Base-by-base conservation (phyloP, 2,797 vertebrate genomes). In the Euphonia xanthogaster region DNA sequence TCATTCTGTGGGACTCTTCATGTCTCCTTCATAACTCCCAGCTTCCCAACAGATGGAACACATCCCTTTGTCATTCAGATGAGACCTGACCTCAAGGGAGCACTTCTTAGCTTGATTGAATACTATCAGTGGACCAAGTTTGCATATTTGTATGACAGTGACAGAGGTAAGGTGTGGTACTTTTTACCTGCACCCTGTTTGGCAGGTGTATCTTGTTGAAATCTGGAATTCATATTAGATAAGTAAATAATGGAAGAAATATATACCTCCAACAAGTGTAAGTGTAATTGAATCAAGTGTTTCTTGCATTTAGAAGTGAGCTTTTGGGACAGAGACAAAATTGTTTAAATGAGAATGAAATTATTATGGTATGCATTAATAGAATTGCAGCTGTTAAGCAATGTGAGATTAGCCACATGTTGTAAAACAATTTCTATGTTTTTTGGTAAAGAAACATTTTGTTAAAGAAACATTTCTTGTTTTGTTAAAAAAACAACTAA, bases 51-150 rank as follows among this genome's bases (percentile, higher is more conserved):
- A 97, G 99, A 99, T 92, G 99, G 99, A 78, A 99, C 98, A 2
- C 99, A 99, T 96, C 99, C 99, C 92, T 99, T 99, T 95, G 99
- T 99, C 97, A 99, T 99, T 97, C 99, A 99, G 98, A 99, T 99
- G 99, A 98, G 99, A 95, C 99, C 99, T 9, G 99, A 99, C 94
- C 99, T 99, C 97, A 99, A 99, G 95, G 99, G 99, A 76, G 99
- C 99, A 6, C 99, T 99, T 63, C 99, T 99, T 93, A 99, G 99
- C 96, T 98, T 99, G 89, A 99, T 99, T 1, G 99, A 99, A 92
- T 99, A 99, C 98, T 99, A 99, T 97, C 99, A 99, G 92, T 99
- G 99, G 99, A 99, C 99, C 96, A 99, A 99, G 97, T 99, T 99
- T 62, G 99, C 99, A 9, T 99, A 99, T 97, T 98, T 99, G 79